A percentile compares a stretch with the other conserved stretches of the same genome.
phyloP scores from a whole-genome alignment of 2,113 vertebrate genomes.

The Corydoras maculifer region DNA sequence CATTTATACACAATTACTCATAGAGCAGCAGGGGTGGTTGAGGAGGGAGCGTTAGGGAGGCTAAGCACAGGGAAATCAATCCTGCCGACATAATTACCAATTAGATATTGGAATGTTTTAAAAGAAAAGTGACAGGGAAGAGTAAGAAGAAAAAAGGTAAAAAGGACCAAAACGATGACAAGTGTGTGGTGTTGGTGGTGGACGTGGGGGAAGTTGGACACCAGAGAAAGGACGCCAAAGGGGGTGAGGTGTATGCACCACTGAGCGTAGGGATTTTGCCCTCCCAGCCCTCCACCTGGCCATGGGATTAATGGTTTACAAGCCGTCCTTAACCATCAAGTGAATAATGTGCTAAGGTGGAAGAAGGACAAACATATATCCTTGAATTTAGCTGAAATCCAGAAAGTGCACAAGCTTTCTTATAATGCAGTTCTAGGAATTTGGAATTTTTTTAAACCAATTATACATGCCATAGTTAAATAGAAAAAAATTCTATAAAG shows the following conservation, averaged over 20 bases:
- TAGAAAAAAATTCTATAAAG: no score
- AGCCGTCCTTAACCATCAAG: constrained; percentile 58
- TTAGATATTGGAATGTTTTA: constrained; percentile 74
- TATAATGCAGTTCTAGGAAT: no score
- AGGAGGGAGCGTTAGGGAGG: constrained; percentile 38
- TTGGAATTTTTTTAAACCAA: no score
- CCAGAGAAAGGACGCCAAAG: constrained; percentile 34
- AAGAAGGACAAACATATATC: constrained; percentile 40
- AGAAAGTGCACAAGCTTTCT: neutral
- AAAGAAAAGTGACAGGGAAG: constrained; percentile 39
- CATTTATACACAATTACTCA: constrained; percentile 75
- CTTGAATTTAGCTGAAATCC: constrained; percentile 2
- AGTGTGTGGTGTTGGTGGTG: constrained; percentile 1
- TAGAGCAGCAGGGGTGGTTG: constrained; percentile 41
- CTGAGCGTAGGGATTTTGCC: constrained; percentile 58
- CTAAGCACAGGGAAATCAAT: constrained; percentile 59
- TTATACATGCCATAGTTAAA: no score
- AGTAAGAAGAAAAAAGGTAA: constrained; percentile 31
- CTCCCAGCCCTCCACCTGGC: constrained; percentile 64
- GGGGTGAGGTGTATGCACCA: constrained; percentile 60
- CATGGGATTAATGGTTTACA: constrained; percentile 74
- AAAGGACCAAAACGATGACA: constrained; percentile 8
- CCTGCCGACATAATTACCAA: constrained; percentile 73
- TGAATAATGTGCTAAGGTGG: constrained; percentile 64
- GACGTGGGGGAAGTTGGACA: constrained; percentile 27